Base-by-base conservation (phyloP, 2,888 invertebrate genomes). In the Balanococcus diminutus region DNA sequence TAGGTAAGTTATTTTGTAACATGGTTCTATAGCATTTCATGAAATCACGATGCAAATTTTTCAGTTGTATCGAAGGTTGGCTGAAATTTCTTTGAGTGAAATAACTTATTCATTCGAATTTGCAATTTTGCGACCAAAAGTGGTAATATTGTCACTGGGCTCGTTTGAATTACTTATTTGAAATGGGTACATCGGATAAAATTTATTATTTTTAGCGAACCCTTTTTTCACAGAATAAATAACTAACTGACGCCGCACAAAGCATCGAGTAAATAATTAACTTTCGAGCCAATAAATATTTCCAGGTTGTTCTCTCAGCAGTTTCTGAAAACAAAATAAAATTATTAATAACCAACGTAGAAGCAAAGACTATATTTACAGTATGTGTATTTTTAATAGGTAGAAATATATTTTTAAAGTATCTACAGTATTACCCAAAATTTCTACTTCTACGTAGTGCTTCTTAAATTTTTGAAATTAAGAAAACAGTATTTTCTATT, bases 51-150 rank as follows among this genome's bases (percentile, higher is more conserved):
- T 67, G 14, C 5, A 3, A 56, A 56, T 56, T 67, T 67, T 67
- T 28, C 67, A 31, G 8, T 1, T 22, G 14, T n/a, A n/a, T n/a
- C 28, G 14, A 16, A 28, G 28, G 22, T 56, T 56, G 22, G 28
- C n/a, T 28, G 16, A 28, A 16, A 28, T 67, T 67, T 28, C 16
- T 67, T 28, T 16, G 4, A 25, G 14, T 16, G 0, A 16, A 14
- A 67, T 67, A 67, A 67, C 67, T 67, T 28, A 67, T 67, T 67
- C 67, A 61, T 61, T 61, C 25, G 25, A 61, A 61, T 61, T 61
- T 46, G 16, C 4, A 1, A 25, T 14, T 5, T 61, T 14, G 67
- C 2, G 67, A 67, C 5, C 2, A 28, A 67, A 16, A 0, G 1
- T 28, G 67, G 28, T 9, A 16, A 51, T 67, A 67, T 5, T 67